These are phyloP conservation scores for Papilio elwesi DNA, from an alignment of 2,888 invertebrate species.

Conservation along the genomic window DNA sequence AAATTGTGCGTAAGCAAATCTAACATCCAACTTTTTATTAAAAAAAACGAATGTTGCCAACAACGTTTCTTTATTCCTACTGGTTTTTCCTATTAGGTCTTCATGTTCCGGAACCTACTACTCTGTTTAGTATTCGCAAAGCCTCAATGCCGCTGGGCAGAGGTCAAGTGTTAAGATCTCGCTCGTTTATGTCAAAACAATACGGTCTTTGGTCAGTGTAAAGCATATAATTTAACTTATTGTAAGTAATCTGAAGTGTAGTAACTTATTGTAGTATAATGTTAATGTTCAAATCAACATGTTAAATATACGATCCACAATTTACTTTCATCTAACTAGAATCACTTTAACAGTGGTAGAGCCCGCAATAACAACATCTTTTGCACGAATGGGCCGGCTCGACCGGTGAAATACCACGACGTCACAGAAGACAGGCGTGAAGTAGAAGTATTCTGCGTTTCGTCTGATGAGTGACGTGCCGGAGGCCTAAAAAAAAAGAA, in stretches of 20 bases:
- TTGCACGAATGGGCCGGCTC: too few species aligned
- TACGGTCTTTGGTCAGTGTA: not conserved
- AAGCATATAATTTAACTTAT: not conserved
- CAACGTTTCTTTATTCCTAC: constrained; percentile 8
- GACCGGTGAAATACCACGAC: too few species aligned
- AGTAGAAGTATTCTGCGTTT: too few species aligned
- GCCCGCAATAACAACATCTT: too few species aligned
- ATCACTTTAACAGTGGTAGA: too few species aligned
- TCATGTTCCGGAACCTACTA: constrained; percentile 31
- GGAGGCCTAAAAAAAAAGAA: too few species aligned
- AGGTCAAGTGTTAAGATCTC: constrained; percentile 43
- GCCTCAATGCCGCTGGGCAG: constrained; percentile 26
- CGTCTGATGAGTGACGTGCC: too few species aligned
- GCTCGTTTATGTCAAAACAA: constrained; percentile 33
- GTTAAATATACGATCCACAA: not conserved
- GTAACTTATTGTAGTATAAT: too few species aligned
- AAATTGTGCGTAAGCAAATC: not conserved
- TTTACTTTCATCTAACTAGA: not conserved
- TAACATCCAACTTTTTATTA: not conserved
- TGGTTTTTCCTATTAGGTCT: constrained; percentile 31
- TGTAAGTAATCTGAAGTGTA: not conserved
- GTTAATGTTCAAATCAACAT: not conserved
- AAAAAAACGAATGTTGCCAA: not conserved
- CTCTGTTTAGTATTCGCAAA: constrained; percentile 40
- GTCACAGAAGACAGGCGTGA: too few species aligned